Evolutionary conservation across 2,888 invertebrate genomes (phyloP), one percentile per base, ranked within the genome.

Genomic region (Seira musarum): DNA sequence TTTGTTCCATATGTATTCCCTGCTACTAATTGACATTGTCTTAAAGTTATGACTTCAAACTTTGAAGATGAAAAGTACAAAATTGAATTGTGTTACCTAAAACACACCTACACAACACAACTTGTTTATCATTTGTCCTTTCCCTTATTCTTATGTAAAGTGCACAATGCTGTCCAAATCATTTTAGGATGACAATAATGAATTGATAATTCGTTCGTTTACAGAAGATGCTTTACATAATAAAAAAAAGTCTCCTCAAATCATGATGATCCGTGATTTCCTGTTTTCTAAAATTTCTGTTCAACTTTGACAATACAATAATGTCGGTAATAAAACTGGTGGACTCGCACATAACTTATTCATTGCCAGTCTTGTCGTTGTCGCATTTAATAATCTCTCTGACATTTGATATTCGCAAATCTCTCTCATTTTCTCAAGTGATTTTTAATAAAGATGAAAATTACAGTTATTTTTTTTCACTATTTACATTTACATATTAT

Each of bases 181-280:
- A n/a, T n/a, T n/a, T n/a, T n/a, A n/a, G n/a, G n/a, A n/a, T n/a
- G n/a, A n/a, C n/a, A n/a, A n/a, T n/a, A n/a, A n/a, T n/a, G n/a
- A n/a, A n/a, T n/a, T n/a, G n/a, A 25, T 73, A 25, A 65, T 67
- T 22, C 64, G 46, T 73, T 53, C 69, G 68, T 76, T 70, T 64
- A 15, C 6, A 69, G 49, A 10, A 57, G 5, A 21, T 49, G 24
- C 21, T 49, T 49, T 40, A 46, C 24, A 13, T 66, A 74, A 61
- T 75, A 68, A 64, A n/a, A n/a, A n/a, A n/a, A n/a, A n/a, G n/a
- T n/a, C n/a, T n/a, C n/a, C n/a, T n/a, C n/a, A n/a, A n/a, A n/a
- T n/a, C n/a, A n/a, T n/a, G n/a, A 57, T 65, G 46, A 66, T 35
- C 40, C 71, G 66, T 53, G 71, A 71, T 78, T 78, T 78, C 66